Percentiles rank a stretch among this genome's conserved stretches.
phyloP scores from a whole-genome alignment of 1,140 invertebrate species.

The Vanessa atalanta region DNA sequence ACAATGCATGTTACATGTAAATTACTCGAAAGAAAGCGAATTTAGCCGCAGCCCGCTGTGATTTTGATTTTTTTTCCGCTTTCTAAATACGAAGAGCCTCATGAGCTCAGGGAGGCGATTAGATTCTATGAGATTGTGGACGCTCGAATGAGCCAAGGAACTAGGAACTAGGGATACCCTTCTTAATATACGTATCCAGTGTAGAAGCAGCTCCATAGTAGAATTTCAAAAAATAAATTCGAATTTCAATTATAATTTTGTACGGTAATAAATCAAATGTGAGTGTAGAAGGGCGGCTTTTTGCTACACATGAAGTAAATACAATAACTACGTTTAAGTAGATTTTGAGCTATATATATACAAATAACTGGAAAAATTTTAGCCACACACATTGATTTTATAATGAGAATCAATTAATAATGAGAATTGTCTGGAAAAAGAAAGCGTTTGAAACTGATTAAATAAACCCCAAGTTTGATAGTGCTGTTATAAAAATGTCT shows the following conservation, averaged over 20 bases:
- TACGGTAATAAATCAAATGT: too few relatives aligned
- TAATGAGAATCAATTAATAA: too few relatives aligned
- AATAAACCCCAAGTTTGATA: not conserved
- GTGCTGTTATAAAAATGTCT: constrained; percentile 1
- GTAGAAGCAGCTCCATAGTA: too few relatives aligned
- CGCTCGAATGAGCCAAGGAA: not conserved
- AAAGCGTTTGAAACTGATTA: constrained; percentile 1
- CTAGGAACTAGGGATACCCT: not conserved
- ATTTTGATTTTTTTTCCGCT: constrained; percentile 72
- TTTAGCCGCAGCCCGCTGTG: constrained; percentile 50
- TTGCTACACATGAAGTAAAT: too few relatives aligned
- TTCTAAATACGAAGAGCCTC: constrained; percentile 54
- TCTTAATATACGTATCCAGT: too few relatives aligned
- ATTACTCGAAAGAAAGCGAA: constrained; percentile 67
- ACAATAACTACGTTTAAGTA: too few relatives aligned
- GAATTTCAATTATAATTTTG: too few relatives aligned
- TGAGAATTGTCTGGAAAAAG: not conserved
- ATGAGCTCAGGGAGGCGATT: not conserved
- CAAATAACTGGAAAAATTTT: too few relatives aligned
- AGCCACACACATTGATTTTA: too few relatives aligned
- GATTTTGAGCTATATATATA: too few relatives aligned
- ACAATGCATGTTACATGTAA: constrained; percentile 55
- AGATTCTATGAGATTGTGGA: not conserved
- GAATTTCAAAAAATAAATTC: too few relatives aligned
- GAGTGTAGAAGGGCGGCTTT: too few relatives aligned